Evolutionary conservation across 1,140 invertebrate species (phyloP).

Genomic region (Rhynchophorus ferrugineus): DNA sequence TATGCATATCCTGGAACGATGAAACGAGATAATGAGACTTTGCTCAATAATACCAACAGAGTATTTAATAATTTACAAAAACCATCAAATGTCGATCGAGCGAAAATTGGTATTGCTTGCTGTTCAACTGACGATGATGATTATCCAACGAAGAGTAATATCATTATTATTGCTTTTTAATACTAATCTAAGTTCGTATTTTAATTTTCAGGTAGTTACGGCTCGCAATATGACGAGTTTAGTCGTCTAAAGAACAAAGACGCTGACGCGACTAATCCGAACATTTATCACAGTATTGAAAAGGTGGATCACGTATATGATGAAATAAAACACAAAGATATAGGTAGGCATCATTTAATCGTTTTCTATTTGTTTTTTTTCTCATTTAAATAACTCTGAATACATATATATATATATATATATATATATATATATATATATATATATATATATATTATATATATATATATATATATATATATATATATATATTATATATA

Average conservation of each 20-base stretch:
- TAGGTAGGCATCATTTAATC: too few species aligned
- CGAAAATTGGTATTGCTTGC: constrained; percentile 44
- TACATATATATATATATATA: too few species aligned
- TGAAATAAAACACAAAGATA: constrained; percentile 73
- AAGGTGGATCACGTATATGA: constrained; percentile 82
- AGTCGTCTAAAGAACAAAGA: constrained; percentile 68
- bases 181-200: neutral
- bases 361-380: too few species aligned
- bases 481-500: neutral
- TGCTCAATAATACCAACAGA: constrained; percentile 42
- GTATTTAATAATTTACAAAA: constrained; percentile 64
- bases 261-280: constrained; percentile 76
- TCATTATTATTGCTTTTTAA: neutral
- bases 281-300: constrained; percentile 70
- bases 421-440: neutral
- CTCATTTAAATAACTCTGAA: too few species aligned
- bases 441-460: neutral
- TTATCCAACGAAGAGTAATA: constrained; percentile 25
- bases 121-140: constrained; percentile 44
- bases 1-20: constrained; percentile 65
- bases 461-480: constrained; percentile 1
- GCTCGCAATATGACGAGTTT: constrained; percentile 29
- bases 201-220: constrained; percentile 20
- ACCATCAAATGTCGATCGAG: constrained; percentile 50
- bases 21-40: constrained; percentile 39